Percentiles rank a stretch among this genome's conserved stretches.
These are phyloP conservation scores for Coregonus clupeaformis DNA, from an alignment of 2,113 vertebrate genomes.

Conservation along the genomic window DNA sequence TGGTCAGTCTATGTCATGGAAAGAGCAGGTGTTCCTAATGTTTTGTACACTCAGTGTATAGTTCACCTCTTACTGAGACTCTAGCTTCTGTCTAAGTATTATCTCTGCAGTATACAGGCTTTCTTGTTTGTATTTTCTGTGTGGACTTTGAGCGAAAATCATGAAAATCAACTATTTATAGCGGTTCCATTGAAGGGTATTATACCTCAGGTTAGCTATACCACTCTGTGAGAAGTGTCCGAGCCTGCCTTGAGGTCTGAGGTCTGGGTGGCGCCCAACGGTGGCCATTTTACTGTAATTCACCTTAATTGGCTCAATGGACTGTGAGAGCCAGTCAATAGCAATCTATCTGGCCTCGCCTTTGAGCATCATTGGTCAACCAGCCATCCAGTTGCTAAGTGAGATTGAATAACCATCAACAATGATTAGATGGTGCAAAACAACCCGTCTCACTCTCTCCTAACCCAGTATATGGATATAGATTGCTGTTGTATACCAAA, in stretches of 20 bases:
- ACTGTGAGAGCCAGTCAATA: constrained; percentile 44
- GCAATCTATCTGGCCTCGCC: constrained; percentile 13
- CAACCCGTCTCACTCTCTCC: constrained; percentile 36
- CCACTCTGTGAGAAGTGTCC: background rate
- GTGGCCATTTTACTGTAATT: background rate
- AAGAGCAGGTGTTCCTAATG: no score
- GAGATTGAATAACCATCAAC: constrained; percentile 65
- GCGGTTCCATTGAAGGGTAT: background rate
- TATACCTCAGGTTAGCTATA: background rate
- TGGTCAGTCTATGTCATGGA: no score
- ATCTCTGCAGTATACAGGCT: no score
- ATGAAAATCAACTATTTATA: background rate
- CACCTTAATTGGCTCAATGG: constrained; percentile 49
- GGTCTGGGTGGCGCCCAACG: background rate
- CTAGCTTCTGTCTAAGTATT: no score
- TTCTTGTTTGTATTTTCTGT: no score
- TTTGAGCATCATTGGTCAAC: constrained; percentile 50
- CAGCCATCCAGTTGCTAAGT: constrained; percentile 49
- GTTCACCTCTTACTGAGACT: no score
- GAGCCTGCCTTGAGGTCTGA: background rate
- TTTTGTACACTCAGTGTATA: no score
- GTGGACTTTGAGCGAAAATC: background rate
- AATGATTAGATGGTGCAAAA: constrained; percentile 56
- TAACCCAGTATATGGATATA: constrained; percentile 51
- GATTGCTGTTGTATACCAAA: constrained; percentile 47